Percentiles rank a stretch among this genome's conserved stretches.
Evolutionary conservation across 2,113 vertebrate genomes (phyloP).

Genomic region (Amphilophus citrinellus): DNA sequence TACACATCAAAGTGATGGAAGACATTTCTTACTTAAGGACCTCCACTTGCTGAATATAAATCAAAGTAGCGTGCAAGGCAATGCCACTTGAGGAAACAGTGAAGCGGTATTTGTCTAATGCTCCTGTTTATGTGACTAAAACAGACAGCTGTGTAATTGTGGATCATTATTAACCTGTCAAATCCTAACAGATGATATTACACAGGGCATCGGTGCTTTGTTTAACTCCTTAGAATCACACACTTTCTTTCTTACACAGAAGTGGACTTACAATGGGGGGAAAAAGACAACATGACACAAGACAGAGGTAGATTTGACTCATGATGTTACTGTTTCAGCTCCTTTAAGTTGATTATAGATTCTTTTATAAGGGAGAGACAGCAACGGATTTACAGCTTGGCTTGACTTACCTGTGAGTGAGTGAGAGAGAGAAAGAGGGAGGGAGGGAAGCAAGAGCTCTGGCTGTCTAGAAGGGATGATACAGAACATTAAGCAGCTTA

Average conservation of each 20-base stretch:
- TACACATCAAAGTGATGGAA: constrained; percentile 7
- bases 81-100: constrained; percentile 6
- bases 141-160: constrained; percentile 13
- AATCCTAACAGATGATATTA: constrained; percentile 9
- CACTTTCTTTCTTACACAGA: background rate
- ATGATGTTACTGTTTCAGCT: constrained; percentile 12
- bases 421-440: background rate
- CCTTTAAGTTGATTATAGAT: constrained; percentile 43
- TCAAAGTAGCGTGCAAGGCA: constrained; percentile 10
- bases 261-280: background rate
- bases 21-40: background rate
- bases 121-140: constrained; percentile 8
- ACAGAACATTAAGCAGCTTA: constrained; percentile 69
- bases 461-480: constrained; percentile 51
- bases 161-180: constrained; percentile 18
- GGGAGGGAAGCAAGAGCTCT: background rate
- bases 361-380: background rate
- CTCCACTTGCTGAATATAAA: background rate
- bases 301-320: constrained; percentile 21
- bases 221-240: background rate
- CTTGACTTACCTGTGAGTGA: background rate
- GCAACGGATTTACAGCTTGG: constrained; percentile 18
- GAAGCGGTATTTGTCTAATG: background rate
- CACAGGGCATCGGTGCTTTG: background rate
- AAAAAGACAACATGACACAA: background rate